Conservation (phyloP, 2,797 vertebrate genomes). For the Dicrostonyx torquatus region DNA sequence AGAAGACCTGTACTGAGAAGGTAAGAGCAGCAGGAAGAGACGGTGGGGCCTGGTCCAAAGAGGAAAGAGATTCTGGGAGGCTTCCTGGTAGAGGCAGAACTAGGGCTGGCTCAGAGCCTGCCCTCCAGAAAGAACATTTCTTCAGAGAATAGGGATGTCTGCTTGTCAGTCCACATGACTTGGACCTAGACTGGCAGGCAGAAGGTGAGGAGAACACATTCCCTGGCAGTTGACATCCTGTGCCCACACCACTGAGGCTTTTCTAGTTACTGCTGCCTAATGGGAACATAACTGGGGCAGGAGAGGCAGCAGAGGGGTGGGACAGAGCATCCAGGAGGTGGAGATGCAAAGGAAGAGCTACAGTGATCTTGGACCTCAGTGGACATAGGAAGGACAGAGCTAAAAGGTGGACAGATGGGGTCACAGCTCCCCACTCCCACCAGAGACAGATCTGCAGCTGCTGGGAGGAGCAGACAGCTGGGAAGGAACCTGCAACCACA, state of each 20-base stretch:
- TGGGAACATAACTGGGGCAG: neutral
- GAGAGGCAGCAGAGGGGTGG: neutral
- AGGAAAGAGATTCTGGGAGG: neutral
- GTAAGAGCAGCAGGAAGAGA: neutral
- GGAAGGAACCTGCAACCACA: constrained; percentile 3
- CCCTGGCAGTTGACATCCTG: neutral
- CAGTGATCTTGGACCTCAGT: neutral
- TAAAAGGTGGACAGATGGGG: neutral
- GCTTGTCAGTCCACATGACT: neutral
- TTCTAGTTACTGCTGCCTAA: neutral
- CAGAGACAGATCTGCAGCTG: constrained; percentile 27
- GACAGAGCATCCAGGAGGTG: neutral
- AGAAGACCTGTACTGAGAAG: neutral
- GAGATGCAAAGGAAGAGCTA: neutral
- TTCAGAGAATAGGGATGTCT: neutral
- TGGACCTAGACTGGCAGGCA: neutral
- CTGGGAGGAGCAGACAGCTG: neutral
- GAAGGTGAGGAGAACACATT: neutral
- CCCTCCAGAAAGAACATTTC: neutral
- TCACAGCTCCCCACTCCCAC: neutral
- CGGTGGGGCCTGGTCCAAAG: neutral
- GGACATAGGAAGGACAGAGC: neutral
- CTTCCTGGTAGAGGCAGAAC: neutral
- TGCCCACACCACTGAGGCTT: neutral
- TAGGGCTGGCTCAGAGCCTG: neutral